A percentile compares a stretch with the other conserved stretches of the same genome.
These are phyloP conservation scores for Onchidella celtica DNA, from an alignment of 2,888 invertebrate genomes.

Conservation along the genomic window DNA sequence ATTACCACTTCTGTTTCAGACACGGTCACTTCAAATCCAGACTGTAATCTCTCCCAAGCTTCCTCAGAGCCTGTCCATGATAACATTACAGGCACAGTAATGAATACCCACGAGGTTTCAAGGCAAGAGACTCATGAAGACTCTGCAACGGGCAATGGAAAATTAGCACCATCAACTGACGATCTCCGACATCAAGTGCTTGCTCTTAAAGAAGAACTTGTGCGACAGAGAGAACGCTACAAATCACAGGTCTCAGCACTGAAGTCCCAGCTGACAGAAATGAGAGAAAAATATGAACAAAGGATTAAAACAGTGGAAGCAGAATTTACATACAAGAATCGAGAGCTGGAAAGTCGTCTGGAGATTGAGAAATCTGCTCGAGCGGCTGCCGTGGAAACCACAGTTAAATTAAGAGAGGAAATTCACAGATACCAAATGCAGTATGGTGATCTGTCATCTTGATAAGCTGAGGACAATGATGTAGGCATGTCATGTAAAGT, in stretches of 20 bases:
- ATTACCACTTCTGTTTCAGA: background rate
- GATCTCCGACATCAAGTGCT: constrained; percentile 51
- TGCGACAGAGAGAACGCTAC: constrained; percentile 47
- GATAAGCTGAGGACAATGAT: too few relatives aligned
- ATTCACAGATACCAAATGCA: constrained; percentile 67
- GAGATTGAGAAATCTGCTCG: constrained; percentile 65
- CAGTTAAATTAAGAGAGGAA: constrained; percentile 68
- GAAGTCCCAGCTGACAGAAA: constrained; percentile 58
- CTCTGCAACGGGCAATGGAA: constrained; percentile 14
- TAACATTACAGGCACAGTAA: background rate
- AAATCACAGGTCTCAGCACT: constrained; percentile 56
- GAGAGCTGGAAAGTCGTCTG: constrained; percentile 62
- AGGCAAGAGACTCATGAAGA: constrained; percentile 17
- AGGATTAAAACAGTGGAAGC: constrained; percentile 64
- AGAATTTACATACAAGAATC: constrained; percentile 57
- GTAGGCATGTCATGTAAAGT: background rate
- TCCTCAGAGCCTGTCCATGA: background rate
- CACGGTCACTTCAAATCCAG: background rate
- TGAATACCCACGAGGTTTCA: background rate
- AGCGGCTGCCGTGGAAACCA: constrained; percentile 67
- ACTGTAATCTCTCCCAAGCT: background rate
- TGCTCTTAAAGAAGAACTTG: constrained; percentile 56
- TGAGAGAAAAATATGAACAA: constrained; percentile 63
- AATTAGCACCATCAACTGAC: constrained; percentile 35
- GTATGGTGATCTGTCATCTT: constrained; percentile 63